phyloP scores from a whole-genome alignment of 1,140 invertebrate genomes.

The Ceratina calcarata region DNA sequence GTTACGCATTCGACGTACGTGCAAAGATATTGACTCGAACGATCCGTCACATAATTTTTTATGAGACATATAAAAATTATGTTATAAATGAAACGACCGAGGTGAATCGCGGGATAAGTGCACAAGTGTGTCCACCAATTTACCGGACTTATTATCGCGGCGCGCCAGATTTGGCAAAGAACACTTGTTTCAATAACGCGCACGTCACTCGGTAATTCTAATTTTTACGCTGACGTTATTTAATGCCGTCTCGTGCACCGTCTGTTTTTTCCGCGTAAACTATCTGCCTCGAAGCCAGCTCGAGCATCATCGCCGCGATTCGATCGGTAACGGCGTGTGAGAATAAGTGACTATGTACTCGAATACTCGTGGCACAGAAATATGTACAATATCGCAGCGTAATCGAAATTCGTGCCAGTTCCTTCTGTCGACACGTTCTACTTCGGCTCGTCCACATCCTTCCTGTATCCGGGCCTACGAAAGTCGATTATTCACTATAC shows the following conservation, averaged over 20 bases:
- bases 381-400: constrained; percentile 9
- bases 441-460: constrained; percentile 31
- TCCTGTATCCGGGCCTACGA: constrained; percentile 9
- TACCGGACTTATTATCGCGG: constrained; percentile 36
- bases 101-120: neutral
- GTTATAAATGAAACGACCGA: too few relatives aligned
- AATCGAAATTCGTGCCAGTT: constrained; percentile 32
- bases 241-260: neutral
- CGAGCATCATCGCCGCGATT: neutral
- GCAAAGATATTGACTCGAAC: too few relatives aligned
- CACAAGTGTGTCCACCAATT: constrained; percentile 16
- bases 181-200: constrained; percentile 56
- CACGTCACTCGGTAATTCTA: constrained; percentile 41
- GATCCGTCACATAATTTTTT: too few relatives aligned
- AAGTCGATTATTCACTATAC: neutral
- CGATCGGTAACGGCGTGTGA: neutral
- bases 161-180: constrained; percentile 47
- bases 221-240: constrained; percentile 39
- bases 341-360: too few relatives aligned
- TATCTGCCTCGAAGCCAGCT: too few relatives aligned
- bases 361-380: neutral
- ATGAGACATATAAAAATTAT: too few relatives aligned
- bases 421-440: constrained; percentile 38
- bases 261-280: neutral
- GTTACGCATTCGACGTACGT: neutral